These are phyloP conservation scores for Timandra comae DNA, from an alignment of 2,888 invertebrate genomes.

Conservation along the genomic window DNA sequence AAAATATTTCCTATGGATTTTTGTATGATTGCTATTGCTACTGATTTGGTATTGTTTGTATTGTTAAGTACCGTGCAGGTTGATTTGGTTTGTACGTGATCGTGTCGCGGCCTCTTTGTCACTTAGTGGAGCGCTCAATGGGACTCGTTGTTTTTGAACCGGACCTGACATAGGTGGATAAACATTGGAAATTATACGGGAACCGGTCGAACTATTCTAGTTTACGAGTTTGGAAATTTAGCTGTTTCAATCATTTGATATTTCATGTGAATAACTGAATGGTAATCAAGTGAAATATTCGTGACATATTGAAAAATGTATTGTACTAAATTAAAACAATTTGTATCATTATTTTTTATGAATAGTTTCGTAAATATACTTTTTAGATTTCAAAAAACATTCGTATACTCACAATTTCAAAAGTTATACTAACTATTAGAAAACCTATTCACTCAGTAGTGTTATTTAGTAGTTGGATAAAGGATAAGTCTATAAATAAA, in stretches of 20 bases:
- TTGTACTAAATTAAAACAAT: too few species aligned
- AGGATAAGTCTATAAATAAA: constrained; percentile 50
- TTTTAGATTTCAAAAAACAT: too few species aligned
- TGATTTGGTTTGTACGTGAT: constrained; percentile 49
- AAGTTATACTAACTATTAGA: constrained; percentile 16
- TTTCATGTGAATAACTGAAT: too few species aligned
- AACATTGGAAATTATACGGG: neutral
- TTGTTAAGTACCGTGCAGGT: constrained; percentile 57
- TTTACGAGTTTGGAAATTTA: too few species aligned
- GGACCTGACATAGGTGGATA: neutral
- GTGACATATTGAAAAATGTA: too few species aligned
- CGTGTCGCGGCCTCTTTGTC: constrained; percentile 56
- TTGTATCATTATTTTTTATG: too few species aligned
- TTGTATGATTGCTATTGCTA: constrained; percentile 50
- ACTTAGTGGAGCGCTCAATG: constrained; percentile 37
- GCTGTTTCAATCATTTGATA: too few species aligned
- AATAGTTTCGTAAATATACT: too few species aligned
- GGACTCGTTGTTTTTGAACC: constrained; percentile 27
- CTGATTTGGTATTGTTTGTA: constrained; percentile 59
- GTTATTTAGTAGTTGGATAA: constrained; percentile 22
- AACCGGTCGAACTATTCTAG: too few species aligned
- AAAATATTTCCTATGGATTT: constrained; percentile 45
- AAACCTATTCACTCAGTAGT: constrained; percentile 11
- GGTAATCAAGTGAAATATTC: too few species aligned
- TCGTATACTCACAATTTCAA: too few species aligned